Evolutionary conservation across 2,888 invertebrate genomes (phyloP).

Genomic region (Argyresthia albistria): DNA sequence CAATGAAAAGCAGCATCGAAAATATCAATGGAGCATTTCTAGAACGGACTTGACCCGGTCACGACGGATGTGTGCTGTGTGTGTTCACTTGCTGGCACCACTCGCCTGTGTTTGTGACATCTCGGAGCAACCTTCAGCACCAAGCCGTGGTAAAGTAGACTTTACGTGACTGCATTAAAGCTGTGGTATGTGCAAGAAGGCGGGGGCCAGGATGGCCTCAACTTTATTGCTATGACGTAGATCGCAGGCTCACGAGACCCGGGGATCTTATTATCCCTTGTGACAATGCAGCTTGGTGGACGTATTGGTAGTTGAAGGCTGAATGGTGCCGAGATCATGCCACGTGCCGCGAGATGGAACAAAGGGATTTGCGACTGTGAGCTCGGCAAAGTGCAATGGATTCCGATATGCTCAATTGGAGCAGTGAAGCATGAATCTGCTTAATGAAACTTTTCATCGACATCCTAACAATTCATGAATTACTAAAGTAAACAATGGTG

Average conservation of each 20-base stretch:
- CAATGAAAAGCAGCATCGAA: constrained; percentile 45
- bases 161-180: not conserved
- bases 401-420: too few species aligned
- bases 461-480: too few species aligned
- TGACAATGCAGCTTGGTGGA: too few species aligned
- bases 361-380: too few species aligned
- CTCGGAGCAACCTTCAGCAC: not conserved
- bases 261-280: not conserved
- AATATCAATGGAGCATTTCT: constrained; percentile 61
- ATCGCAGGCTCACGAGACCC: not conserved
- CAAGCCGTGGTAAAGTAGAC: not conserved
- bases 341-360: too few species aligned
- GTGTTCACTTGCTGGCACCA: constrained; percentile 10
- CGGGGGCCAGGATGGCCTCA: not conserved
- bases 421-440: too few species aligned
- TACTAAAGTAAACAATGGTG: too few species aligned
- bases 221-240: constrained; percentile 1
- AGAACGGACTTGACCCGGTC: constrained; percentile 60
- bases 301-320: too few species aligned
- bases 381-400: too few species aligned
- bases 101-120: constrained; percentile 19
- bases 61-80: constrained; percentile 35
- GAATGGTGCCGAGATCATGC: too few species aligned
- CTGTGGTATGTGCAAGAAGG: not conserved
- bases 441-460: too few species aligned